Evolutionary conservation across 1,140 invertebrate genomes (phyloP).

Genomic region (Solenopsis invicta): DNA sequence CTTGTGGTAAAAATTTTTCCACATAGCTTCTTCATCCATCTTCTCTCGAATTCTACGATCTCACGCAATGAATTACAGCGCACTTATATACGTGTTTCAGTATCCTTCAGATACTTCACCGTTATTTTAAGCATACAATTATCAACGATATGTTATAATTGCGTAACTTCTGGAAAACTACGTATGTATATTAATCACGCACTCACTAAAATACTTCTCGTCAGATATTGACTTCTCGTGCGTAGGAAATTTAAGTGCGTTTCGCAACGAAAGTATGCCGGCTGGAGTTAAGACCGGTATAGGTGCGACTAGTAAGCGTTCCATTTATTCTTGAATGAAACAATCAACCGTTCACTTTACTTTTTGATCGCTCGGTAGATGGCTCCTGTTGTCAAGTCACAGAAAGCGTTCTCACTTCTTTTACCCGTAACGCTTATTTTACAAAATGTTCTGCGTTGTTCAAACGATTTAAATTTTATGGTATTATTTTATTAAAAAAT

Average conservation of each 20-base stretch:
- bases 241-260: neutral
- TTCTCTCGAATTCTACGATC: constrained; percentile 52
- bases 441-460: neutral
- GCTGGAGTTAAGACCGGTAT: constrained; percentile 69
- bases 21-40: constrained; percentile 91
- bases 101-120: neutral
- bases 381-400: constrained; percentile 59
- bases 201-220: constrained; percentile 27
- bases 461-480: constrained; percentile 15
- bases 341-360: neutral
- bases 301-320: constrained; percentile 58
- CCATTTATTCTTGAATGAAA: constrained; percentile 59
- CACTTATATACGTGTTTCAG: constrained; percentile 6
- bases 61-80: constrained; percentile 31
- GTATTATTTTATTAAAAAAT: neutral
- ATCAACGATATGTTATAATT: neutral
- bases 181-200: neutral
- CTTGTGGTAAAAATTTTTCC: constrained; percentile 90
- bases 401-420: constrained; percentile 4
- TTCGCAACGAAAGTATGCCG: constrained; percentile 53
- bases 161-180: neutral
- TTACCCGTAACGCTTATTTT: neutral
- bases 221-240: neutral
- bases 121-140: neutral
- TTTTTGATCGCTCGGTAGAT: constrained; percentile 50